phyloP scores from a whole-genome alignment of 1,140 invertebrate genomes.

The Archegozetes longisetosus region DNA sequence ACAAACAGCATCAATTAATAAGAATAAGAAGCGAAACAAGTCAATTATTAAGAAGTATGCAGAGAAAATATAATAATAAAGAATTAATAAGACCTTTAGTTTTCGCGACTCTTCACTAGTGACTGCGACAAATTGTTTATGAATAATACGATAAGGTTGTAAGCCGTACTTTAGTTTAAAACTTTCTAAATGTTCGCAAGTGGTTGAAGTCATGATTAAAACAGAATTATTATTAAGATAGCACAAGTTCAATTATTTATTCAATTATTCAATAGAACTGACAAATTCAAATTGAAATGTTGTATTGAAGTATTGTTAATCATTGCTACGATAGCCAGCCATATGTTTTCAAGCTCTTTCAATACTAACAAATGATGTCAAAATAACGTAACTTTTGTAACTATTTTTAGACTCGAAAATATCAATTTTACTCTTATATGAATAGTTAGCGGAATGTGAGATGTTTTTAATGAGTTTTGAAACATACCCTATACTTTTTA shows the following conservation, averaged over 20 bases:
- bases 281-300: too few species aligned
- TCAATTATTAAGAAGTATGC: too few species aligned
- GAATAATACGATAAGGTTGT: background rate
- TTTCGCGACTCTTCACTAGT: background rate
- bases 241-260: too few species aligned
- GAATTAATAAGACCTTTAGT: background rate
- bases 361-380: too few species aligned
- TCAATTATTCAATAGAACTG: too few species aligned
- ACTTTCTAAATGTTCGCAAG: background rate
- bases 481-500: background rate
- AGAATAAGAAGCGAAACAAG: too few species aligned
- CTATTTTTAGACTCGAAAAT: background rate
- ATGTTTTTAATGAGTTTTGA: background rate
- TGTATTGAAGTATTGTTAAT: too few species aligned
- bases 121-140: background rate
- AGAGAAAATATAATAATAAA: slow-evolving; percentile 1
- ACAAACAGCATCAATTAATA: too few species aligned
- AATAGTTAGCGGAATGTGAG: background rate
- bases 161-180: background rate
- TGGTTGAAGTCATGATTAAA: background rate
- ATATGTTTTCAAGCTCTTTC: too few species aligned
- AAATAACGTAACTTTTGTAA: too few species aligned
- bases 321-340: too few species aligned
- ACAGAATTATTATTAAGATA: too few species aligned
- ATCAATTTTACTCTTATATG: background rate